Percentiles rank a stretch among this genome's conserved stretches.
Evolutionary conservation across 2,113 vertebrate species (phyloP).

Genomic region (Leucopsar rothschildi): DNA sequence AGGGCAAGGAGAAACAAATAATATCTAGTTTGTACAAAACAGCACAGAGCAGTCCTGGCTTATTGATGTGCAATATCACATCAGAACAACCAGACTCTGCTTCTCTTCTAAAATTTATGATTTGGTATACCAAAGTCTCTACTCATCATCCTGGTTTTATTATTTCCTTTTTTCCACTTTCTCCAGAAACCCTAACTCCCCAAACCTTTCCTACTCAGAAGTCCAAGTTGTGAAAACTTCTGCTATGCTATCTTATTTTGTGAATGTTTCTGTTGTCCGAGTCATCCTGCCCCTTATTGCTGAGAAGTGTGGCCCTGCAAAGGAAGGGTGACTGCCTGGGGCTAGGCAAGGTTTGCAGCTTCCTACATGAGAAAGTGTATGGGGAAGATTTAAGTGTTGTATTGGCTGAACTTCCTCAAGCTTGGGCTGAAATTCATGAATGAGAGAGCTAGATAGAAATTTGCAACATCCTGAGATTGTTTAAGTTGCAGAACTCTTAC

Average conservation of each 20-base stretch:
- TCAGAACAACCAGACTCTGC: not conserved
- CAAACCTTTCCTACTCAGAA: not conserved
- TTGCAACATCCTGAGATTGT: not conserved
- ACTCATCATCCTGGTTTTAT: not conserved
- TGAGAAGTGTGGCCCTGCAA: not conserved
- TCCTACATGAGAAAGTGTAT: accelerated
- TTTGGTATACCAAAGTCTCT: not conserved
- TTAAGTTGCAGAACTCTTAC: not conserved
- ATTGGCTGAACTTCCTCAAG: not conserved
- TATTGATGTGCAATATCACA: not conserved
- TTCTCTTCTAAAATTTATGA: not conserved
- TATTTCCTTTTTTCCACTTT: not conserved
- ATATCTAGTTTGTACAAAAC: not conserved
- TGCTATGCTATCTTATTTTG: not conserved
- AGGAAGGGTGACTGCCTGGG: not conserved
- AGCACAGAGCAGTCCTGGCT: not conserved
- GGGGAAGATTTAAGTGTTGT: not conserved
- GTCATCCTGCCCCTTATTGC: not conserved
- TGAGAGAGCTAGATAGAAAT: not conserved
- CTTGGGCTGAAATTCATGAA: not conserved
- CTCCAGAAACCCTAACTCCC: not conserved
- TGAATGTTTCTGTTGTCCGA: not conserved
- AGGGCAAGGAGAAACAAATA: not conserved
- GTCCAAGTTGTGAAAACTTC: not conserved
- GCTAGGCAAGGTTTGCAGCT: not conserved